Evolutionary conservation across 2,797 vertebrate species (phyloP).

Genomic region (Bradypodion ventrale): DNA sequence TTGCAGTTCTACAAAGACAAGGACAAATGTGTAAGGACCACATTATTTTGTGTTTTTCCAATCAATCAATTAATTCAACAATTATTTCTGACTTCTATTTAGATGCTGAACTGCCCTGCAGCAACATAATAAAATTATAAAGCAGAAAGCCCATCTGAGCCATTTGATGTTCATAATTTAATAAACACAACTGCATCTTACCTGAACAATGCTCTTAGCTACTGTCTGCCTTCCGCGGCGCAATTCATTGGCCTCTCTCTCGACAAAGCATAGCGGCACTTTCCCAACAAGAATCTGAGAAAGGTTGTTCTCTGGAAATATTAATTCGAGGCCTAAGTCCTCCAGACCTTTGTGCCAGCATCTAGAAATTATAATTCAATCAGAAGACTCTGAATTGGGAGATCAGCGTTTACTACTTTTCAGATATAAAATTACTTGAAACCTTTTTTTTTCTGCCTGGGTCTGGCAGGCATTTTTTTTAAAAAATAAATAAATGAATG

Average conservation of each 20-base stretch:
- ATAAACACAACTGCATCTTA: conserved; percentile 60
- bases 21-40: no score
- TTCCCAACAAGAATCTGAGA: conserved; percentile 82
- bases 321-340: conserved; percentile 86
- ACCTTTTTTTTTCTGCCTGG: background rate
- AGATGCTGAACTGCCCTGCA: background rate
- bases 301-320: conserved; percentile 77
- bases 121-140: background rate
- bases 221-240: conserved; percentile 85
- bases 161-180: background rate
- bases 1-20: no score
- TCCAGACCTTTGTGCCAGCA: conserved; percentile 83
- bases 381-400: conserved; percentile 25
- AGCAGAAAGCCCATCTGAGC: background rate
- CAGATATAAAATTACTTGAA: background rate
- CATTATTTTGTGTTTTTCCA: no score
- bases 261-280: conserved; percentile 90
- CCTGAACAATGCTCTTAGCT: conserved; percentile 87
- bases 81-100: background rate
- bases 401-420: conserved; percentile 11
- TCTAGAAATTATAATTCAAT: conserved; percentile 72
- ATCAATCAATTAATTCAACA: no score
- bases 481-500: no score
- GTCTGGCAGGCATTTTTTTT: background rate
- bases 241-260: conserved; percentile 90